phyloP scores from a whole-genome alignment of 2,797 vertebrate genomes.

The Mycteria americana region DNA sequence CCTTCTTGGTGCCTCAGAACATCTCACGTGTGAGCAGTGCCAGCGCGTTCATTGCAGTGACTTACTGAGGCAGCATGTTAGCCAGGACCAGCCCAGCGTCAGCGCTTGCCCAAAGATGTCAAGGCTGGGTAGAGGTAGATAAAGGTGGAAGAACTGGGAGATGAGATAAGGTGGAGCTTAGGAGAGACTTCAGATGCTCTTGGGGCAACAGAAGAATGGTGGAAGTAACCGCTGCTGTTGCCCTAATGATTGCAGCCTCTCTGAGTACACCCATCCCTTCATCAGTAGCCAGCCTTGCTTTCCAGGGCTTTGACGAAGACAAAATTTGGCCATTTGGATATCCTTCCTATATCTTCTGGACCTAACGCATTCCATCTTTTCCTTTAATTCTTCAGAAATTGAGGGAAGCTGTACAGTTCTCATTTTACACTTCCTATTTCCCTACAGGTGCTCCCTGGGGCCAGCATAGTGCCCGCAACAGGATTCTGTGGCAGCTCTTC shows the following conservation, averaged over 20 bases:
- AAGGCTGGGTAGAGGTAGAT: neutral
- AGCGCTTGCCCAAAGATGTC: neutral
- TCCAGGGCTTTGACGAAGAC: neutral
- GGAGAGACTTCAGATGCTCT: neutral
- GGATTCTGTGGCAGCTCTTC: neutral
- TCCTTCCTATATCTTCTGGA: neutral
- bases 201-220: neutral
- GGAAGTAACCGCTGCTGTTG: neutral
- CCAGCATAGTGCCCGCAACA: neutral
- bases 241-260: neutral
- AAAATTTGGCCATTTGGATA: neutral
- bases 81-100: neutral
- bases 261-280: neutral
- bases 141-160: neutral
- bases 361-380: neutral
- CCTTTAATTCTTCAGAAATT: neutral
- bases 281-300: neutral
- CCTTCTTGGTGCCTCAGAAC: neutral
- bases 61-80: neutral
- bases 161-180: neutral
- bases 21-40: neutral
- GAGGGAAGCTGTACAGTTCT: neutral
- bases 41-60: rapidly evolving
- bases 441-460: neutral
- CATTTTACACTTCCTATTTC: neutral